These are phyloP conservation scores for Apis laboriosa DNA, from an alignment of 1,140 invertebrate species.

Conservation along the genomic window DNA sequence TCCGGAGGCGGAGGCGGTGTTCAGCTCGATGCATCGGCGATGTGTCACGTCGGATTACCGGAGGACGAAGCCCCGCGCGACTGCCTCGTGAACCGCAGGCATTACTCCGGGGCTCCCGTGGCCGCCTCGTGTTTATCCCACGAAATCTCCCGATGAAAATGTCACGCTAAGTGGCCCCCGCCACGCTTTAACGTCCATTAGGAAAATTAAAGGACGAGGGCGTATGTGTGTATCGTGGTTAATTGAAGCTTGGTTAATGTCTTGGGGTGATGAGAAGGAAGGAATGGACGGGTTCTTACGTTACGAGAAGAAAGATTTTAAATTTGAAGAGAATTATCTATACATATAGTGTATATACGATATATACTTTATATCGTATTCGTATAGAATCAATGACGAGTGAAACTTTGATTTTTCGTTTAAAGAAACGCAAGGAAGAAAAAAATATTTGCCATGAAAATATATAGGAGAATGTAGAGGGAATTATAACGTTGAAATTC, in stretches of 20 bases:
- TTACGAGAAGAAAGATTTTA: no score
- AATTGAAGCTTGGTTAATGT: neutral
- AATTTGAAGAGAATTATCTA: no score
- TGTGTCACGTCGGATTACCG: slow-evolving; percentile 58
- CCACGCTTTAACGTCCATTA: slow-evolving; percentile 44
- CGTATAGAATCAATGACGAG: no score
- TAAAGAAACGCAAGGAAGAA: no score
- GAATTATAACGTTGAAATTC: no score
- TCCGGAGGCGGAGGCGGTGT: neutral
- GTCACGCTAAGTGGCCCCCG: slow-evolving; percentile 43
- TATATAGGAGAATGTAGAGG: no score
- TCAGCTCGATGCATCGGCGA: slow-evolving; percentile 53
- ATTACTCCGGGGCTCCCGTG: slow-evolving; percentile 29
- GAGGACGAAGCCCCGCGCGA: slow-evolving; percentile 37
- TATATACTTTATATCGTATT: no score
- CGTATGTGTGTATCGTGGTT: neutral
- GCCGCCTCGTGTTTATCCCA: slow-evolving; percentile 48
- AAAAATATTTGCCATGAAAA: no score
- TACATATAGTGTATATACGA: no score
- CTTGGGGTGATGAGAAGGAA: no score
- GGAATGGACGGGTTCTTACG: no score
- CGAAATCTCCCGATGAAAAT: slow-evolving; percentile 56
- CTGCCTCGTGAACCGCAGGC: slow-evolving; percentile 37
- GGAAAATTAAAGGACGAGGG: slow-evolving; percentile 39
- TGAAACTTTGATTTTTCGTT: no score